Base-by-base conservation (phyloP, 2,113 vertebrate species). In the Martes martes region DNA sequence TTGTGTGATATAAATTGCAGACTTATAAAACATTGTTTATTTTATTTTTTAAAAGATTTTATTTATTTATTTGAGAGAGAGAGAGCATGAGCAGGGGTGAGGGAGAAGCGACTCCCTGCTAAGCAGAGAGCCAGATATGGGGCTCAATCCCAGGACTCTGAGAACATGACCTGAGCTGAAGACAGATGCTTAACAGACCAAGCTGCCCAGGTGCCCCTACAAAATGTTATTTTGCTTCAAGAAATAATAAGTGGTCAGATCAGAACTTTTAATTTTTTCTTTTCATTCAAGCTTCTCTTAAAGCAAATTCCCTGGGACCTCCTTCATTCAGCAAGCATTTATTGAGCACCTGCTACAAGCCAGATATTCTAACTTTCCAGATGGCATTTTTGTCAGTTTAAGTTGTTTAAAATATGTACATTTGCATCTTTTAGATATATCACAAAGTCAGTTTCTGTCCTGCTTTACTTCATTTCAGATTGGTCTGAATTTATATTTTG, bases 231-330 rank as follows among this genome's bases (percentile, higher is more conserved):
- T 96, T 88, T 52, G 23, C 10, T 15, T 26, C 79, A 42, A 59
- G 73, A 82, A 96, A 88, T 9, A 59, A 67, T 39, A 91, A 85
- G 11, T 31, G 24, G 23, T 73, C 52, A 78, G 80, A n/a, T 67
- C 47, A 86, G 45, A 96, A 45, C 14, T 42, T 24, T 93, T 85
- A 71, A 45, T 88, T 96, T 91, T 80, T n/a, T 67, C 76, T 88
- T 71, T 95, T 89, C 65, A 73, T 59, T 73, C 31, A 90, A 71
- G 36, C 6, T 73, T 90, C 36, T 71, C 61, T 88, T 74, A 1
- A 3, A 82, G 93, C 63, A 61, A 65, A 21, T 24, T 21, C 24
- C 42, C 16, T 3, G 23, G 18, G 36, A 69, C 57, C 91, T 89
- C 14, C 26, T 95, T 89, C 65, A n/a, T 36, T 79, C 73, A 80